Evolutionary conservation across 1,140 invertebrate species (phyloP).

Genomic region (Magallana gigas): DNA sequence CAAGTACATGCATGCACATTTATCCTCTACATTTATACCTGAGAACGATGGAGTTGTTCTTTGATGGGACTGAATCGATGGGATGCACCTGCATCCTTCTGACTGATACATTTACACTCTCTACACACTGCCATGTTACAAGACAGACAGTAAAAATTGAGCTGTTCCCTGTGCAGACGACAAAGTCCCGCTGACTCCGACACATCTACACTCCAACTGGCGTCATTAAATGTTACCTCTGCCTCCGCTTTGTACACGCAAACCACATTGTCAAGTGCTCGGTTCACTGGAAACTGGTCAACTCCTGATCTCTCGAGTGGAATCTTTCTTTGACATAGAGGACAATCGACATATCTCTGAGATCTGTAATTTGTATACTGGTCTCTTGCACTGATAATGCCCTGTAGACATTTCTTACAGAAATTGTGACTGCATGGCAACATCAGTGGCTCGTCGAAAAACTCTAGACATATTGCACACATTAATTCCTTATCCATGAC

Average conservation of each 20-base stretch:
- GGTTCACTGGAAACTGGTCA: constrained; percentile 53
- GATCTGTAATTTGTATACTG: constrained; percentile 32
- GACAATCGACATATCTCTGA: constrained; percentile 46
- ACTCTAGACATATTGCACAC: constrained; percentile 58
- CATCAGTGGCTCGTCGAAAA: constrained; percentile 57
- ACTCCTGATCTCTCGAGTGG: constrained; percentile 45
- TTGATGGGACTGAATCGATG: constrained; percentile 56
- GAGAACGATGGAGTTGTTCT: constrained; percentile 48
- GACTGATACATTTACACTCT: constrained; percentile 46
- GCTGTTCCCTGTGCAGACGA: constrained; percentile 47
- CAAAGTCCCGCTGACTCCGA: constrained; percentile 43
- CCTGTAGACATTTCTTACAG: constrained; percentile 57
- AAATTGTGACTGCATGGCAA: constrained; percentile 59
- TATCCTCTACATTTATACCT: constrained; percentile 45
- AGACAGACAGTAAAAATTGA: constrained; percentile 54
- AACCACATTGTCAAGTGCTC: constrained; percentile 53
- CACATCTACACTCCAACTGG: constrained; percentile 44
- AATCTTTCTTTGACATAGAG: constrained; percentile 53
- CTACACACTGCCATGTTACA: constrained; percentile 57
- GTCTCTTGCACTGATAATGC: constrained; percentile 49
- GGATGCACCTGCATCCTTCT: constrained; percentile 43
- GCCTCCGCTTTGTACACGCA: constrained; percentile 36
- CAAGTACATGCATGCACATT: not conserved
- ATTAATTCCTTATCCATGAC: constrained; percentile 58
- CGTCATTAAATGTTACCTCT: constrained; percentile 44